Evolutionary conservation across 2,888 invertebrate species (phyloP).

Genomic region (Exephanes ischioxanthus): DNA sequence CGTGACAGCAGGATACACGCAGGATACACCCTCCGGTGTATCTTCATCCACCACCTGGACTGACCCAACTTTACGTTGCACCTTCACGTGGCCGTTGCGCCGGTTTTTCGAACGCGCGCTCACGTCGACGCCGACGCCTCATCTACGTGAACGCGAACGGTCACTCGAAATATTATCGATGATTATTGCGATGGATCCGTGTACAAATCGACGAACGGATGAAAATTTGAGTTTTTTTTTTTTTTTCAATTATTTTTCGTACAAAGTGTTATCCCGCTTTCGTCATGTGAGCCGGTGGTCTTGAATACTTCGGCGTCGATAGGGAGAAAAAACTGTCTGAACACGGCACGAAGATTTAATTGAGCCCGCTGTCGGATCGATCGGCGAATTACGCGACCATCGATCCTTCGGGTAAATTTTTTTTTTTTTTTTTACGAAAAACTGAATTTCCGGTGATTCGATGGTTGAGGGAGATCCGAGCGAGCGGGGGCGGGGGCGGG

Average conservation of each 20-base stretch:
- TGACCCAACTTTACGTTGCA: conserved; percentile 62
- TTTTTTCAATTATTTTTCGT: neutral
- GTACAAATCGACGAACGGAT: neutral
- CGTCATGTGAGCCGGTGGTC: no score
- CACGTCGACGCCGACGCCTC: conserved; percentile 55
- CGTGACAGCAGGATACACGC: neutral
- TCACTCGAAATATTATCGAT: conserved; percentile 31
- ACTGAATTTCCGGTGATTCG: neutral
- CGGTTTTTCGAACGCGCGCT: conserved; percentile 41
- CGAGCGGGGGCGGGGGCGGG: neutral
- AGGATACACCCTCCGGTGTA: neutral
- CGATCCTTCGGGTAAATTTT: no score
- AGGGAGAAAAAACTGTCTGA: no score
- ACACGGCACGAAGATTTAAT: no score
- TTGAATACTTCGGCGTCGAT: no score
- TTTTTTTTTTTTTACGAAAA: neutral
- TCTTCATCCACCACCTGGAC: conserved; percentile 30
- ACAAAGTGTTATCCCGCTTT: no score
- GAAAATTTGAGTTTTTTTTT: neutral
- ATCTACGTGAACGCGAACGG: conserved; percentile 49
- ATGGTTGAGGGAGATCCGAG: neutral
- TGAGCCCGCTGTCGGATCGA: no score
- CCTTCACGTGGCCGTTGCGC: conserved; percentile 62
- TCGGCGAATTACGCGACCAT: no score
- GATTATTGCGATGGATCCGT: neutral